Conservation (phyloP, 2,113 vertebrate genomes). For the Leptobrachium ailaonicum region DNA sequence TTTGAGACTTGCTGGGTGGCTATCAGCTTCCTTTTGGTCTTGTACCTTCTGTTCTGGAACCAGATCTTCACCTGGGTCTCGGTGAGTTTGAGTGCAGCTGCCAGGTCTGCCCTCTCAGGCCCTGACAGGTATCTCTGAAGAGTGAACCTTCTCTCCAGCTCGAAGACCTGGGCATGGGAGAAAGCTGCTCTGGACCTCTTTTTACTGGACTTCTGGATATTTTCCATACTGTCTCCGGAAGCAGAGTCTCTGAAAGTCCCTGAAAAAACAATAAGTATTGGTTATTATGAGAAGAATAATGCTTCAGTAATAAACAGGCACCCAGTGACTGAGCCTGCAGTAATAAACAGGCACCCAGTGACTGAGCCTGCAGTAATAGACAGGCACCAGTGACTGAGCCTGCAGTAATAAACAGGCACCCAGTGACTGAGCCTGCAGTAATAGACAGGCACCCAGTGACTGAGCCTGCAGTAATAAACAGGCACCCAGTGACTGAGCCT, state of each 20-base stretch:
- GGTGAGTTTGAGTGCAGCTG: conserved; percentile 71
- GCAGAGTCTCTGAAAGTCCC: neutral
- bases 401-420: no score
- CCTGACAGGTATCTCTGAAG: conserved; percentile 74
- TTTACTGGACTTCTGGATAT: conserved; percentile 58
- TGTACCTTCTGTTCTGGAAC: conserved; percentile 81
- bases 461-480: no score
- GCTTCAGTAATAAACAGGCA: no score
- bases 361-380: no score
- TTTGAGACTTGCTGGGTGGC: conserved; percentile 55
- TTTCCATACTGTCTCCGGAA: conserved; percentile 22
- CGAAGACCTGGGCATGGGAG: conserved; percentile 73
- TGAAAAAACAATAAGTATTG: neutral
- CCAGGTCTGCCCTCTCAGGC: conserved; percentile 70
- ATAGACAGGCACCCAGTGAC: no score
- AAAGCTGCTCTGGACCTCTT: conserved; percentile 77
- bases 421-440: no score
- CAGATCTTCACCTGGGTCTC: conserved; percentile 81
- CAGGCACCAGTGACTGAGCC: no score
- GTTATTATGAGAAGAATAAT: no score
- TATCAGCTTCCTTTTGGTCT: conserved; percentile 74
- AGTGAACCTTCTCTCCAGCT: conserved; percentile 74
- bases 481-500: no score
- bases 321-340: no score
- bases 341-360: no score